These are phyloP conservation scores for Minunthozetes semirufus DNA, from an alignment of 2,888 invertebrate species.

Conservation along the genomic window DNA sequence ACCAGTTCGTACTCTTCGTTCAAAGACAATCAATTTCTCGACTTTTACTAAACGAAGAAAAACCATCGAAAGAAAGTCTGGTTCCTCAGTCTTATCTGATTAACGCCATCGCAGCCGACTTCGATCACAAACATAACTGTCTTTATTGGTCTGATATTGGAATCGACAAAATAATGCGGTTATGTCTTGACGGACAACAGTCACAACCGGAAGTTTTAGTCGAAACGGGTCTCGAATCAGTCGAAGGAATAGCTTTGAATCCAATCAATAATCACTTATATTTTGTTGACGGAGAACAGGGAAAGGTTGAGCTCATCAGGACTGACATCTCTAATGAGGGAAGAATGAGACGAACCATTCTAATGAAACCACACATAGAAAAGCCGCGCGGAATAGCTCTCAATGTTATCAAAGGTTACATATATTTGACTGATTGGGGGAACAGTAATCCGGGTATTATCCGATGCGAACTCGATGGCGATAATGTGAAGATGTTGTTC, in stretches of 20 bases:
- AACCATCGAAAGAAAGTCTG: constrained; percentile 47
- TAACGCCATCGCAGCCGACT: constrained; percentile 79
- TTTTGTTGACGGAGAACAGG: constrained; percentile 72
- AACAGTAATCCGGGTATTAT: constrained; percentile 67
- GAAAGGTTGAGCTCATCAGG: constrained; percentile 72
- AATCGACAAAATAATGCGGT: constrained; percentile 62
- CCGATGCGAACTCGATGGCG: constrained; percentile 71
- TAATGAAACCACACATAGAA: constrained; percentile 67
- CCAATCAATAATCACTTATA: constrained; percentile 80
- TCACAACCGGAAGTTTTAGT: constrained; percentile 63
- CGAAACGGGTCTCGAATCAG: constrained; percentile 65
- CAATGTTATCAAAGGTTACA: constrained; percentile 89
- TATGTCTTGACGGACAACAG: constrained; percentile 58
- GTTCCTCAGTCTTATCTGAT: constrained; percentile 61
- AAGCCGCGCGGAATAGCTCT: constrained; percentile 89
- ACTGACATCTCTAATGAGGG: constrained; percentile 59
- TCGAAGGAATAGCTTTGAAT: constrained; percentile 82
- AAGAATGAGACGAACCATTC: constrained; percentile 67
- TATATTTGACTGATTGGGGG: constrained; percentile 97
- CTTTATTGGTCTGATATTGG: constrained; percentile 83
- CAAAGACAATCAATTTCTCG: constrained; percentile 67
- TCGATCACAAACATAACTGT: constrained; percentile 73
- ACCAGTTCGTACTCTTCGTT: constrained; percentile 73
- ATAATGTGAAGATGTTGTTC: constrained; percentile 47
- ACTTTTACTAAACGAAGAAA: constrained; percentile 55